Conservation (phyloP, 1,140 invertebrate species). For the Watersipora subatra region DNA sequence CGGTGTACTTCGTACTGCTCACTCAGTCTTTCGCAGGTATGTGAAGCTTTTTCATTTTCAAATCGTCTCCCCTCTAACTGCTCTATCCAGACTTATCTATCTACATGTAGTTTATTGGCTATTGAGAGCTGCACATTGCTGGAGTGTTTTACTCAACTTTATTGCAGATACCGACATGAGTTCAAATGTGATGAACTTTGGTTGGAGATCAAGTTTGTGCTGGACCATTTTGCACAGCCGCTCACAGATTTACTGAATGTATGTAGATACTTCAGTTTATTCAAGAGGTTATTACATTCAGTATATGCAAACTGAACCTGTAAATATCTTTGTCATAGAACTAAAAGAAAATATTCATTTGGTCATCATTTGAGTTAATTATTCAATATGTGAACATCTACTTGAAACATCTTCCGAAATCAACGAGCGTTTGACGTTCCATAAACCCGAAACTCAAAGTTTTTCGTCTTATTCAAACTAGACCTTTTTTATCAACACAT, state of each 20-base stretch:
- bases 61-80: not conserved
- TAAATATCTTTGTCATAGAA: too few species aligned
- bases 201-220: slow-evolving; percentile 90
- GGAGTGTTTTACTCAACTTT: not conserved
- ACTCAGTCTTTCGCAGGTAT: slow-evolving; percentile 79
- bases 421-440: too few species aligned
- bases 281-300: too few species aligned
- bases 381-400: too few species aligned
- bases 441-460: too few species aligned
- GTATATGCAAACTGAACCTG: too few species aligned
- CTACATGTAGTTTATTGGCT: not conserved
- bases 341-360: too few species aligned
- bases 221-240: slow-evolving; percentile 81
- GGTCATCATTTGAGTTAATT: too few species aligned
- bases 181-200: slow-evolving; percentile 87
- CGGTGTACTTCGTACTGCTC: slow-evolving; percentile 80
- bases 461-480: too few species aligned
- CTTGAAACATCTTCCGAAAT: too few species aligned
- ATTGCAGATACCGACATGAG: slow-evolving; percentile 66
- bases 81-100: not conserved
- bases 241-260: slow-evolving; percentile 74
- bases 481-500: too few species aligned
- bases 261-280: slow-evolving; percentile 29
- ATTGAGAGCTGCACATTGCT: not conserved
- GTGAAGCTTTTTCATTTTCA: not conserved